Evolutionary conservation across 2,113 vertebrate genomes (phyloP), one percentile per base, ranked within the genome.

Genomic region (Oreochromis niloticus): DNA sequence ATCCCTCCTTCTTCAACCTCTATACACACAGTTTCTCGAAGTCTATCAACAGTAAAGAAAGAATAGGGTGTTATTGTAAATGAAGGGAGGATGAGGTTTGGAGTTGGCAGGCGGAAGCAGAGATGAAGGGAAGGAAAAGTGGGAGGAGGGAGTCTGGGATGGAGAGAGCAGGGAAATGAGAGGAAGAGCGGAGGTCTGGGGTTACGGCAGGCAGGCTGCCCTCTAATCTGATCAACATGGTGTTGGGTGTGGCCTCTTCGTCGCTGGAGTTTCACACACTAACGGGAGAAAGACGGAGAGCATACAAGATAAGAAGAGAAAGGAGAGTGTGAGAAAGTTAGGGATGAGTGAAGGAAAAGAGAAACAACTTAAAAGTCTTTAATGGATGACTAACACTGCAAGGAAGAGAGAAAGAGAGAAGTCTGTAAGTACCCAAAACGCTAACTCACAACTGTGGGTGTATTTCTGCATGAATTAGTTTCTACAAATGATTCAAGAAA

Each of bases 161-260:
- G 68, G 73, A 41, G 80, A 17, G 82, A 88, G 43, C 6, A 66
- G 81, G 81, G 85, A 91, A 93, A 94, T 92, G 87, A 93, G 82
- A 92, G 81, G 68, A 89, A 86, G 90, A 90, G 88, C 61, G 16
- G 85, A 94, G 94, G 90, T 93, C 90, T 91, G 3, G 90, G 91
- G 93, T 94, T 94, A 90, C 81, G 85, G 84, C 87, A 80, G 89
- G 55, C 92, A 39, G 73, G 75, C 90, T 71, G 93, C 93, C 92
- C 95, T 96, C 93, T 96, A 96, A 97, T 96, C 93, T 95, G 95
- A 94, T 95, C 91, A 93, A 54, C 87, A 88, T 94, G 91, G 46
- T 82, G 88, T 41, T 93, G 95, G 96, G 96, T 93, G 96, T 95
- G 96, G 95, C 93, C 90, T 92, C 86, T 41, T 17, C 78, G 85